Base-by-base conservation (phyloP, 1,140 invertebrate genomes). In the Apis cerana region DNA sequence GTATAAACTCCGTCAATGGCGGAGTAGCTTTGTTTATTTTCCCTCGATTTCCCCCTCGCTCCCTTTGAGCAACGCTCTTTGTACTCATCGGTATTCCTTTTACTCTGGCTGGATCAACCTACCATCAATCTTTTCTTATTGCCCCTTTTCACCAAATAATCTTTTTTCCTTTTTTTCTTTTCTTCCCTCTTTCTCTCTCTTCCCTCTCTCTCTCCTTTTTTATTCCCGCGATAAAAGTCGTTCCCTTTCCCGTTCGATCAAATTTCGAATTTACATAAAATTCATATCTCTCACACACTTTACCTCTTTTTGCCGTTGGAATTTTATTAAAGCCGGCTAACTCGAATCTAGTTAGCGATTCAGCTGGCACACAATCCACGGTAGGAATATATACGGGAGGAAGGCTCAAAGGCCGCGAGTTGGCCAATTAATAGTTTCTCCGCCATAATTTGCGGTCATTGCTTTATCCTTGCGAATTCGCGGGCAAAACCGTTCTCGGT, bases 371-470 rank as follows among this genome's bases (percentile, higher is more conserved):
- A 11, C 48, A 3, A 75, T 17, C 10, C 75, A 43, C 65, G 43
- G 65, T 68, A 50, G 61, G 27, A 23, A 33, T 1, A 27, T 1
- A 27, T 21, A 48, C n/a, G n/a, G 13, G 11, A 27, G 27, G 33
- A 43, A 43, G 33, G 61, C 17, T 65, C 75, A 76, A 76, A 69
- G 76, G 65, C 62, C 58, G 64, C 74, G 33, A 80, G 79, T 76
- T 52, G 54, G 72, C 74, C 80, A 82, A 82, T 82, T 82, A 82
- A 76, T 76, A 82, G 59, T 82, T 82, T 76, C 50, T 10, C 59
- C 21, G 62, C 23, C 74, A 58, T 74, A 75, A 76, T 76, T 76
- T 76, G 71, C 70, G 79, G 61, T 56, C 79, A 64, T 27, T 17
- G 62, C 17, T 79, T 79, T 62, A 33, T 61, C 23, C 17, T 13